A percentile compares a stretch with the other conserved stretches of the same genome.
These are phyloP conservation scores for Cataglyphis albicans DNA, from an alignment of 2,888 invertebrate species.

Conservation along the genomic window DNA sequence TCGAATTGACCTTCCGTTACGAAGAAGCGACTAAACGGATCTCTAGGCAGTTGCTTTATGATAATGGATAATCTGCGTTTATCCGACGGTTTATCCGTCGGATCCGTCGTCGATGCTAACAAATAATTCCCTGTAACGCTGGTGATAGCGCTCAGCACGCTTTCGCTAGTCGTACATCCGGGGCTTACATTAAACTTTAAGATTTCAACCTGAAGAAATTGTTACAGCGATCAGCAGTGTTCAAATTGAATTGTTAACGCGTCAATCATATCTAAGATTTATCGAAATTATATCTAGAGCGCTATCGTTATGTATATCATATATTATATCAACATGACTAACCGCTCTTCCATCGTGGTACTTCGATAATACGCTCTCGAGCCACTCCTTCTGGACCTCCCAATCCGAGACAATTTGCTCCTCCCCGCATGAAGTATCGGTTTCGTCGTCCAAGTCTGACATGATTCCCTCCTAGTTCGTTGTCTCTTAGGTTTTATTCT, in stretches of 20 bases:
- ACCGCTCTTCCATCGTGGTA: constrained; percentile 84
- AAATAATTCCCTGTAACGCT: constrained; percentile 86
- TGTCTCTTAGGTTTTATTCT: background rate
- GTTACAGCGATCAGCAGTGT: background rate
- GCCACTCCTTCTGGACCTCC: constrained; percentile 88
- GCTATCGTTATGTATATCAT: background rate
- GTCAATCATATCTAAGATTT: constrained; percentile 31
- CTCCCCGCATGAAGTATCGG: constrained; percentile 85
- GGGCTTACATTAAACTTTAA: constrained; percentile 87
- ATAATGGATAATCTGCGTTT: constrained; percentile 87
- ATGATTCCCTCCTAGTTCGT: constrained; percentile 77
- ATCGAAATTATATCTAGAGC: background rate
- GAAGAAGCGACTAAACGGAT: constrained; percentile 92
- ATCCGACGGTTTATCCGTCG: constrained; percentile 18
- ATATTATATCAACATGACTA: constrained; percentile 57
- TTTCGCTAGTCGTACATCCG: constrained; percentile 90
- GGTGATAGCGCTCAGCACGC: constrained; percentile 92
- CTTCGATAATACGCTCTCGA: constrained; percentile 87
- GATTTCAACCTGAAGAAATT: constrained; percentile 83
- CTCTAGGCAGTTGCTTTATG: constrained; percentile 92
- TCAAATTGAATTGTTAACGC: background rate
- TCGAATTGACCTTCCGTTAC: constrained; percentile 94
- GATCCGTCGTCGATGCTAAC: constrained; percentile 27
- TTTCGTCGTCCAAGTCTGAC: constrained; percentile 87
- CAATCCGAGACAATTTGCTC: constrained; percentile 87